These are phyloP conservation scores for Onychorhynchus coronatus DNA, from an alignment of 2,113 vertebrate genomes.

Conservation along the genomic window DNA sequence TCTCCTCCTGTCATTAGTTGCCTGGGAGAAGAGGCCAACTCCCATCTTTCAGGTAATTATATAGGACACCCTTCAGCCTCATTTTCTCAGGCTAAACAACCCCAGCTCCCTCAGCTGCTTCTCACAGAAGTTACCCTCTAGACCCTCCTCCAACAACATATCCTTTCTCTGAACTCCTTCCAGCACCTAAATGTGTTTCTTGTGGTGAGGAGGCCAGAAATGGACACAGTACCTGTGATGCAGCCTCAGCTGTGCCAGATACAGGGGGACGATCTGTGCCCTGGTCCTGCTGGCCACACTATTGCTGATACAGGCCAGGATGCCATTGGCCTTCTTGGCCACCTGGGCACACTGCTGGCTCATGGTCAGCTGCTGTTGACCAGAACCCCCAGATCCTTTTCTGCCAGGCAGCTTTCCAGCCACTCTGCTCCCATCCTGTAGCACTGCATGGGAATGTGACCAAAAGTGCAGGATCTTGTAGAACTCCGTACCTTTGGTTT, in stretches of 20 bases:
- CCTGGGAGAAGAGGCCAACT: neutral
- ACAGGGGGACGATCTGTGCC: rapidly evolving
- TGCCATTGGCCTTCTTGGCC: rapidly evolving
- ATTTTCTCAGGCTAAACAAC: neutral
- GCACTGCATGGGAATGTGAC: neutral
- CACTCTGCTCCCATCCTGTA: too few species aligned
- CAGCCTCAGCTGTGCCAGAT: rapidly evolving
- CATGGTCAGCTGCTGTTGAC: neutral
- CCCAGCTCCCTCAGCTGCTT: neutral
- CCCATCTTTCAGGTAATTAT: neutral
- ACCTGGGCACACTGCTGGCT: rapidly evolving
- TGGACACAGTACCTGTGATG: neutral
- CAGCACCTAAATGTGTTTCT: neutral
- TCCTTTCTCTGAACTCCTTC: rapidly evolving
- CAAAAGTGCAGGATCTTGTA: too few species aligned
- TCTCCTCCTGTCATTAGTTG: neutral
- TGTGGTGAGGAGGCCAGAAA: neutral
- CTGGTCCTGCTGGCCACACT: neutral
- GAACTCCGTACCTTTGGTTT: neutral
- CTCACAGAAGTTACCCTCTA: neutral
- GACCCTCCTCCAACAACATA: rapidly evolving
- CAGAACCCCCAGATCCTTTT: neutral
- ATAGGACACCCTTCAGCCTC: too few species aligned
- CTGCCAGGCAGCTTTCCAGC: neutral
- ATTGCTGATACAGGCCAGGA: neutral